These are phyloP conservation scores for Amphimedon queenslandica DNA, from an alignment of 37 sponge, comb jelly and placozoan genomes.

Conservation along the genomic window DNA sequence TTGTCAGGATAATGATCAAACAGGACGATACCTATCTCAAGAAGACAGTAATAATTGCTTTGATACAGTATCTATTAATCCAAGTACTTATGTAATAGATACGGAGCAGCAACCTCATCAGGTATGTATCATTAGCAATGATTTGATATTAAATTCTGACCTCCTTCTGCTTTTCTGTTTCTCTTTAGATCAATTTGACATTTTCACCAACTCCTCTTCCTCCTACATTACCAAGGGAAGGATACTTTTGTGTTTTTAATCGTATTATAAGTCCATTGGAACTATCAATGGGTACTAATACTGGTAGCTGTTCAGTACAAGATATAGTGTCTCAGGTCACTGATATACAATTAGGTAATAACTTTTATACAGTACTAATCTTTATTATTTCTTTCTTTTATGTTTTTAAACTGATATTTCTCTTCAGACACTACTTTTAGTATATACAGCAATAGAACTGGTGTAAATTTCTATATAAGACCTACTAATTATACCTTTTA, in stretches of 20 bases:
- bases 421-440: slow-evolving; percentile 1
- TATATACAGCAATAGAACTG: not conserved
- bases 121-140: not conserved
- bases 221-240: slow-evolving; percentile 10
- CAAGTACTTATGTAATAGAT: slow-evolving; percentile 1
- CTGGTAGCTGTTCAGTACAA: slow-evolving; percentile 28
- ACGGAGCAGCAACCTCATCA: not conserved
- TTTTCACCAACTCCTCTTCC: no score
- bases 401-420: not conserved
- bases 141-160: not conserved
- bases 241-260: slow-evolving; percentile 17
- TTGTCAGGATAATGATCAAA: slow-evolving; percentile 53
- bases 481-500: not conserved
- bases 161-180: no score
- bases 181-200: not conserved
- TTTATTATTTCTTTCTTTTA: not conserved
- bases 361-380: not conserved
- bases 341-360: slow-evolving; percentile 1
- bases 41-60: slow-evolving; percentile 8
- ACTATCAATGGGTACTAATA: slow-evolving; percentile 6
- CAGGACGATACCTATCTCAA: slow-evolving; percentile 22
- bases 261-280: not conserved
- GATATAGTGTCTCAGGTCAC: not conserved
- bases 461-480: not conserved
- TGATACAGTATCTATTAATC: slow-evolving; percentile 5